Conservation (phyloP, 2,113 vertebrate genomes). For the Lepisosteus oculatus region DNA sequence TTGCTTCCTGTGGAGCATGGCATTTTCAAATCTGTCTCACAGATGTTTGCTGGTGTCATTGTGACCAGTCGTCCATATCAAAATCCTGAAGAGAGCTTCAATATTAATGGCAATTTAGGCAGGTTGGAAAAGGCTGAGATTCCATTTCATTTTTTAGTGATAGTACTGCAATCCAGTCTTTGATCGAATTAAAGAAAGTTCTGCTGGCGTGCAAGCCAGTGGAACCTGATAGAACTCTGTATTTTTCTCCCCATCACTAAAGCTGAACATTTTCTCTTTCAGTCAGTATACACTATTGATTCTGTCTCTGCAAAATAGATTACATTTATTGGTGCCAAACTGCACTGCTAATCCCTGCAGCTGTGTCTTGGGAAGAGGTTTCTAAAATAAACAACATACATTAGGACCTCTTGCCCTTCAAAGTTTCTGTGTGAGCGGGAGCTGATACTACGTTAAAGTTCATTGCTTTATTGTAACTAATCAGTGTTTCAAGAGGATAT, state of each 20-base stretch:
- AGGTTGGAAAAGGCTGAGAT: background rate
- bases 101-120: background rate
- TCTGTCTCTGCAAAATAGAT: constrained; percentile 29
- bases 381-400: background rate
- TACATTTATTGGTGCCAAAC: constrained; percentile 23
- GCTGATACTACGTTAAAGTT: too few relatives aligned
- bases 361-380: background rate
- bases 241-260: constrained; percentile 8
- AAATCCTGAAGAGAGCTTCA: background rate
- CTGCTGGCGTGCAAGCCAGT: background rate
- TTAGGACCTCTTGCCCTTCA: background rate
- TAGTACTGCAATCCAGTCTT: background rate
- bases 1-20: background rate
- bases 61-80: background rate
- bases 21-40: background rate
- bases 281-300: constrained; percentile 24
- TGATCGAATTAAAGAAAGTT: background rate
- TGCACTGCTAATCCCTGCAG: background rate
- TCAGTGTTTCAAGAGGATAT: too few relatives aligned
- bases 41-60: background rate
- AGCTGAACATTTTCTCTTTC: constrained; percentile 7
- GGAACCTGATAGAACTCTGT: background rate
- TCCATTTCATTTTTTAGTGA: background rate
- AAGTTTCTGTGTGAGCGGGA: background rate
- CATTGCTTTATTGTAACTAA: too few relatives aligned